Evolutionary conservation across 92 coral and sea anemone species (phyloP).

Genomic region (Porites cylindrica): DNA sequence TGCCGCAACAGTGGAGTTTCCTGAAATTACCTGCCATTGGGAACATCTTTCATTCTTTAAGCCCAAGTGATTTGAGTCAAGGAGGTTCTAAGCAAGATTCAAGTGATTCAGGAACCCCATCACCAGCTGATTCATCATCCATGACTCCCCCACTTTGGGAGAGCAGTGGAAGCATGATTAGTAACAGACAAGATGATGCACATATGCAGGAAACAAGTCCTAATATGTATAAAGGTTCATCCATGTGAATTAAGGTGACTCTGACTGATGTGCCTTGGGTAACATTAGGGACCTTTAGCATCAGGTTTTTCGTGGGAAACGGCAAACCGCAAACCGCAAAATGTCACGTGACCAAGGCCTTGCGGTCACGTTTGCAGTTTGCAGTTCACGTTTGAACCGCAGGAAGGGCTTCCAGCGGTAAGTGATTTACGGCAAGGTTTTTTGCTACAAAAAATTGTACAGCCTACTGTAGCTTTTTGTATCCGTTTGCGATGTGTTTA

Average conservation of each 20-base stretch:
- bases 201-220: conserved; percentile 31
- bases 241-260: conserved; percentile 5
- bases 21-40: conserved; percentile 82
- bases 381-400: no score
- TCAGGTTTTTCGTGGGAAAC: no score
- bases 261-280: neutral
- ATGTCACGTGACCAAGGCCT: no score
- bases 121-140: conserved; percentile 42
- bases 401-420: no score
- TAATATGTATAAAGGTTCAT: conserved; percentile 30
- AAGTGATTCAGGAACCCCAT: conserved; percentile 49
- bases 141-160: conserved; percentile 76
- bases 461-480: no score
- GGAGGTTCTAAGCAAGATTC: conserved; percentile 62
- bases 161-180: conserved; percentile 37
- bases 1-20: conserved; percentile 85
- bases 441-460: no score
- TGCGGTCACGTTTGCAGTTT: no score
- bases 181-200: conserved; percentile 21
- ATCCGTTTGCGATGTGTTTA: no score
- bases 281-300: no score
- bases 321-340: no score
- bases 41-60: conserved; percentile 77
- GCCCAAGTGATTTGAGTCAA: conserved; percentile 54
- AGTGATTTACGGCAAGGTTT: no score